phyloP scores from a whole-genome alignment of 2,888 invertebrate genomes.

The Ceramica pisi region DNA sequence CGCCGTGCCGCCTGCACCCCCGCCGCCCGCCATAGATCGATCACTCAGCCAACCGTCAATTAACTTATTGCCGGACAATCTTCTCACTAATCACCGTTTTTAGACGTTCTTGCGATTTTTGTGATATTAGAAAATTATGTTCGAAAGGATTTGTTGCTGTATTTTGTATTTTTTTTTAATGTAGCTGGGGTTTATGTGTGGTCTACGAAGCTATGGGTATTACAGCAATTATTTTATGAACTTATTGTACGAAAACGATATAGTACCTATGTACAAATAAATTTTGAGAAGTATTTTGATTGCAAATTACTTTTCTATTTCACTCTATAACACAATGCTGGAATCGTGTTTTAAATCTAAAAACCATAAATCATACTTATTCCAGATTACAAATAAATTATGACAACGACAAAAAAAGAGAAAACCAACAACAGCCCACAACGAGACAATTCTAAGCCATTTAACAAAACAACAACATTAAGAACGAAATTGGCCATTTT shows the following conservation, averaged over 20 bases:
- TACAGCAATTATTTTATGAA: neutral
- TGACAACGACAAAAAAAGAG: constrained; percentile 25
- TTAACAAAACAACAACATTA: constrained; percentile 76
- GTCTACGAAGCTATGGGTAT: constrained; percentile 32
- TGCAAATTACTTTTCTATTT: neutral
- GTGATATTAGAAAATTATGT: constrained; percentile 61
- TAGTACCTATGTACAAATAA: no score
- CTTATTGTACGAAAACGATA: neutral
- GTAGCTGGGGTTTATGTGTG: constrained; percentile 28
- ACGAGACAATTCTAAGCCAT: constrained; percentile 76
- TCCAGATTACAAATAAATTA: constrained; percentile 37
- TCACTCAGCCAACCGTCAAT: constrained; percentile 84
- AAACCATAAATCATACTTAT: constrained; percentile 45
- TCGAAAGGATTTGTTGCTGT: constrained; percentile 28
- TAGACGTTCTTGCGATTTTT: constrained; percentile 63
- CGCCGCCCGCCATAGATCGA: constrained; percentile 79
- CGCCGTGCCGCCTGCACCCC: constrained; percentile 45
- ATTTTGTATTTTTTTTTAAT: constrained; percentile 22
- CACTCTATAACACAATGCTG: neutral
- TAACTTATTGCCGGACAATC: constrained; percentile 81
- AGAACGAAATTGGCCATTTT: constrained; percentile 87
- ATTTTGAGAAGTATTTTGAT: neutral
- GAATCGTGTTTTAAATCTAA: constrained; percentile 41
- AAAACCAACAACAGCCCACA: constrained; percentile 65
- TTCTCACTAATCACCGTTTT: constrained; percentile 77